phyloP scores from a whole-genome alignment of 2,797 vertebrate genomes.

The Amazonetta brasiliensis region DNA sequence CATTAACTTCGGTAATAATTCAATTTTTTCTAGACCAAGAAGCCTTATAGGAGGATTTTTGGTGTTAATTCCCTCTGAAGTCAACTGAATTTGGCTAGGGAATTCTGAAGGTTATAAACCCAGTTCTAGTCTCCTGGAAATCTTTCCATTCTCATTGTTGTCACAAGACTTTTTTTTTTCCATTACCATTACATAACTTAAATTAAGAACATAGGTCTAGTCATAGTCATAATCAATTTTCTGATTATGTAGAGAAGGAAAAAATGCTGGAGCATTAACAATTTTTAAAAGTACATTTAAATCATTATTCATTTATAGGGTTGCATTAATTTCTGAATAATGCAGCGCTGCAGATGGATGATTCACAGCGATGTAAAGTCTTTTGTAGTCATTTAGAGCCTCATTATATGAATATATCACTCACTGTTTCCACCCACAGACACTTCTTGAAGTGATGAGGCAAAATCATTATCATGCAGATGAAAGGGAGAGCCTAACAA shows the following conservation, averaged over 20 bases:
- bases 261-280: slow-evolving; percentile 65
- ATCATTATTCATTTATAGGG: slow-evolving; percentile 76
- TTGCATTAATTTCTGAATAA: slow-evolving; percentile 76
- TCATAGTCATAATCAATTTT: slow-evolving; percentile 56
- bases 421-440: slow-evolving; percentile 60
- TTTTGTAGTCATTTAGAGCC: slow-evolving; percentile 72
- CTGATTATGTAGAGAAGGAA: slow-evolving; percentile 35
- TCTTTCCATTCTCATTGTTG: not conserved
- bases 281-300: slow-evolving; percentile 73
- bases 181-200: slow-evolving; percentile 22
- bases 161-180: slow-evolving; percentile 2
- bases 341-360: slow-evolving; percentile 53
- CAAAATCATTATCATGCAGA: slow-evolving; percentile 43
- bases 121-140: slow-evolving; percentile 18
- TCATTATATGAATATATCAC: slow-evolving; percentile 67
- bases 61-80: not conserved
- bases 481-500: slow-evolving; percentile 50
- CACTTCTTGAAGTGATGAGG: slow-evolving; percentile 35
- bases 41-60: not conserved
- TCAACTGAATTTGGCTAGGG: not conserved
- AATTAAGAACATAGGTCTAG: slow-evolving; percentile 53
- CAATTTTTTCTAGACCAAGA: not conserved
- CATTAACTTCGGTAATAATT: not conserved
- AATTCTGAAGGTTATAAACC: slow-evolving; percentile 13
- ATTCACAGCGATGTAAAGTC: slow-evolving; percentile 60